Conservation (phyloP, 2,888 invertebrate genomes). For the Cantharis flavilabris region DNA sequence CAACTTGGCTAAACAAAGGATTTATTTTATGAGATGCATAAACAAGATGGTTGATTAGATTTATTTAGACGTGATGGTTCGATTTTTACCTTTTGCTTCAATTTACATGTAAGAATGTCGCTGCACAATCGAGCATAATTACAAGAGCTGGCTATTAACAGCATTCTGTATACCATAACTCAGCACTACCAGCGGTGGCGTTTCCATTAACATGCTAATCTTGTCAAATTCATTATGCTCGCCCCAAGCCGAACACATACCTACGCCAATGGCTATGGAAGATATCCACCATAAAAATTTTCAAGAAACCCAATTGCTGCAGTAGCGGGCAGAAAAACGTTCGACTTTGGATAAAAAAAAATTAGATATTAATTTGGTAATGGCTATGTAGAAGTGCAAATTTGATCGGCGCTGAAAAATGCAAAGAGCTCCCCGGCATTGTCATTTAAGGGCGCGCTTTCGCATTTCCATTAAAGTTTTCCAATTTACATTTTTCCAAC, state of each 20-base stretch:
- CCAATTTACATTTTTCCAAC: constrained; percentile 2
- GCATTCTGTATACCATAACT: constrained; percentile 14
- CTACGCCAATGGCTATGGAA: constrained; percentile 24
- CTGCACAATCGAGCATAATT: constrained; percentile 41
- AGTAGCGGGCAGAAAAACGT: too few relatives aligned
- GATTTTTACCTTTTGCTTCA: constrained; percentile 38
- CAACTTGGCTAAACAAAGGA: constrained; percentile 38
- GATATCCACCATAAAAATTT: constrained; percentile 8
- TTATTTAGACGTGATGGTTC: constrained; percentile 39
- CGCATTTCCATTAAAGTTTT: constrained; percentile 3
- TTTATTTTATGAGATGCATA: constrained; percentile 30
- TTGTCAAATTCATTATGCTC: constrained; percentile 32
- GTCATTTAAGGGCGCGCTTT: neutral
- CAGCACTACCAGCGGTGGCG: constrained; percentile 19
- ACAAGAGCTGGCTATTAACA: constrained; percentile 19
- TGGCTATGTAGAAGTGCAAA: neutral
- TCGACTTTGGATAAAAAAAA: neutral
- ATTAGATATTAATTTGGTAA: neutral
- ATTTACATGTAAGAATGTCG: constrained; percentile 45
- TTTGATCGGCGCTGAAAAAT: neutral
- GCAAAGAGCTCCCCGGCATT: neutral
- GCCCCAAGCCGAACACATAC: constrained; percentile 22
- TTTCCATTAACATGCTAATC: constrained; percentile 38
- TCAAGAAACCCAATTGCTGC: too few relatives aligned
- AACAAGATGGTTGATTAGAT: constrained; percentile 43